Conservation (phyloP, 2,797 vertebrate species). For the Chelmon rostratus region DNA sequence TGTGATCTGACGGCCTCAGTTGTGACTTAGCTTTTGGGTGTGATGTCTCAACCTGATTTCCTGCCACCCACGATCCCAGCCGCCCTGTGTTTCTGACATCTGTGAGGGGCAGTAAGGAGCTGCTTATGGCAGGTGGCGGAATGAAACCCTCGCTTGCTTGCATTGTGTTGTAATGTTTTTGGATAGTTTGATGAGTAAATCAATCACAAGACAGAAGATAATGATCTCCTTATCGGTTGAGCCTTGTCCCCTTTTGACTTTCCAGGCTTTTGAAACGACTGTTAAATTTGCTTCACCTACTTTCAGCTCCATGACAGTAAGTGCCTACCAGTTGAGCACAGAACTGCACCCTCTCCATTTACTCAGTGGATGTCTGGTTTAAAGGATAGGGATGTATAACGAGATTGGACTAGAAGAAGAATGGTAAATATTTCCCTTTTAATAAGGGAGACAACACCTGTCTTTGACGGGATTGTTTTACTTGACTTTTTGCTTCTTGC, state of each 20-base stretch:
- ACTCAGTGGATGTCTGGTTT: neutral
- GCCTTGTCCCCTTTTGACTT: constrained; percentile 45
- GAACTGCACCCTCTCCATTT: constrained; percentile 5
- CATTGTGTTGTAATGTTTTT: constrained; percentile 23
- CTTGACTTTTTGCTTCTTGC: neutral
- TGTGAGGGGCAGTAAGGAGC: constrained; percentile 42
- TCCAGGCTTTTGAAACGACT: constrained; percentile 28
- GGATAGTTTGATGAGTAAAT: constrained; percentile 27
- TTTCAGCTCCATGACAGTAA: constrained; percentile 36
- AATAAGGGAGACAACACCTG: neutral
- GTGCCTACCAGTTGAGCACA: constrained; percentile 19
- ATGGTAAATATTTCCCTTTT: neutral
- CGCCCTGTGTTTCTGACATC: constrained; percentile 45
- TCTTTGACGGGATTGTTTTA: neutral
- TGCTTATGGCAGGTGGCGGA: constrained; percentile 43
- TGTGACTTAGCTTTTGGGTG: constrained; percentile 46
- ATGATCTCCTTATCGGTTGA: constrained; percentile 34
- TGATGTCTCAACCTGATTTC: constrained; percentile 62
- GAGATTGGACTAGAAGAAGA: neutral
- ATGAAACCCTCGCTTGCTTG: constrained; percentile 15
- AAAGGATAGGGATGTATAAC: neutral
- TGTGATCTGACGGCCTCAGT: constrained; percentile 61
- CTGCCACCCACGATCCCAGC: constrained; percentile 46
- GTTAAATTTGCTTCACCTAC: constrained; percentile 58
- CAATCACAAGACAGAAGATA: constrained; percentile 11